A percentile compares a stretch with the other conserved stretches of the same genome.
phyloP scores from a whole-genome alignment of 2,113 vertebrate genomes.

The Apeltes quadracus region DNA sequence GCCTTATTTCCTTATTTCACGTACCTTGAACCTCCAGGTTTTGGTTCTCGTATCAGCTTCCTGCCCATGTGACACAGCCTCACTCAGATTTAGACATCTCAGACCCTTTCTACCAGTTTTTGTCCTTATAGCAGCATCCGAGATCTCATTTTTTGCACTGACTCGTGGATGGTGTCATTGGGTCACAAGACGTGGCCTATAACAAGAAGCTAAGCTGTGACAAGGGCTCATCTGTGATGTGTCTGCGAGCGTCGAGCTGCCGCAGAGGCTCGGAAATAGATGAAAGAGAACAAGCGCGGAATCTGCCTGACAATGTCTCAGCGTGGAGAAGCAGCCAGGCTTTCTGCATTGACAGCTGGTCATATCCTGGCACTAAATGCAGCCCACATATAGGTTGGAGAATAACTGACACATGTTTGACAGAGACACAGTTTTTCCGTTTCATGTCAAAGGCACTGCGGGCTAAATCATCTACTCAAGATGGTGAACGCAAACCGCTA shows the following conservation, averaged over 20 bases:
- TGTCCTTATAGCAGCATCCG: neutral
- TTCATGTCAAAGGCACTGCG: neutral
- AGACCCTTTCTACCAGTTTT: neutral
- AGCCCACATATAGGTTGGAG: neutral
- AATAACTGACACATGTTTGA: slow-evolving; percentile 3
- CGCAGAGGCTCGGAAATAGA: slow-evolving; percentile 8
- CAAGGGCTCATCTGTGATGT: slow-evolving; percentile 15
- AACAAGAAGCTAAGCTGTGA: slow-evolving; percentile 1
- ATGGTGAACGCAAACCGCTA: neutral
- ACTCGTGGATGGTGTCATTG: neutral
- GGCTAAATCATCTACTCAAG: neutral
- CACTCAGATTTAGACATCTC: neutral
- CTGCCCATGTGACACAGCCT: neutral
- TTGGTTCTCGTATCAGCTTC: neutral
- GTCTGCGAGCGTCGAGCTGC: neutral
- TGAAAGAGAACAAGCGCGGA: slow-evolving; percentile 2
- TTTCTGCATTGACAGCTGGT: slow-evolving; percentile 23
- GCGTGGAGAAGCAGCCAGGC: slow-evolving; percentile 19
- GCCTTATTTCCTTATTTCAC: neutral
- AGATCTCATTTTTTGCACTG: neutral
- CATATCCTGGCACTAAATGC: slow-evolving; percentile 13
- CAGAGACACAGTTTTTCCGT: neutral
- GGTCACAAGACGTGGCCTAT: neutral
- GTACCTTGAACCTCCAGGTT: neutral
- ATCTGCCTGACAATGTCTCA: slow-evolving; percentile 26